A percentile compares a stretch with the other conserved stretches of the same genome.
Evolutionary conservation across 64 coral and sea anemone species (phyloP).

Genomic region (Pocillopora damicornis): DNA sequence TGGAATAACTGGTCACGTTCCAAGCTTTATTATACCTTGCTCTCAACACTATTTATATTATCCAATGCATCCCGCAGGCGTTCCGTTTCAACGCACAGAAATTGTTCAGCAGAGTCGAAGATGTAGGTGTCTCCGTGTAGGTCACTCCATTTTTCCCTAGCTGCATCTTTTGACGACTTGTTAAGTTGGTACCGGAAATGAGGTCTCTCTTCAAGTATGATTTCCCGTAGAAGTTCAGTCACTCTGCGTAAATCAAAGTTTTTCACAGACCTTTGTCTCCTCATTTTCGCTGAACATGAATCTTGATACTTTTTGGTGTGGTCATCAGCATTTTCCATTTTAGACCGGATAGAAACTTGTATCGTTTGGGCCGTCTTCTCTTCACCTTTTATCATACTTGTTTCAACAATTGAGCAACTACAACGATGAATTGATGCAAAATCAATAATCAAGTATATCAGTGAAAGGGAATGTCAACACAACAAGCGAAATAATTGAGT

Average conservation of each 20-base stretch:
- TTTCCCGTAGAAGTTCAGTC: slow-evolving; percentile 37
- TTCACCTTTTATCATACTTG: slow-evolving; percentile 74
- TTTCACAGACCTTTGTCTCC: slow-evolving; percentile 77
- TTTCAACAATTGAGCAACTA: slow-evolving; percentile 74
- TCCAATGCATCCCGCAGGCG: slow-evolving; percentile 59
- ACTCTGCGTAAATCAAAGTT: slow-evolving; percentile 68
- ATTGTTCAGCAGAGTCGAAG: slow-evolving; percentile 73
- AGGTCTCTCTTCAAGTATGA: slow-evolving; percentile 64
- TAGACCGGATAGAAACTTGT: slow-evolving; percentile 85
- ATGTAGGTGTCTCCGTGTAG: slow-evolving; percentile 60
- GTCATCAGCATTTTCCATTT: slow-evolving; percentile 82
- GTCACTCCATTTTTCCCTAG: slow-evolving; percentile 75
- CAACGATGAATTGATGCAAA: neutral
- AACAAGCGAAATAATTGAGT: too few relatives aligned
- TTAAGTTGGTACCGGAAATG: slow-evolving; percentile 86
- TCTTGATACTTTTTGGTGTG: slow-evolving; percentile 86
- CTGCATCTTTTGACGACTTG: slow-evolving; percentile 68
- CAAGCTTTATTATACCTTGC: neutral
- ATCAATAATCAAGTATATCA: neutral
- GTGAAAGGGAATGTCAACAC: too few relatives aligned
- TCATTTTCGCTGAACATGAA: slow-evolving; percentile 63
- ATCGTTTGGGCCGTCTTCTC: slow-evolving; percentile 81
- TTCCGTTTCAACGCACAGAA: slow-evolving; percentile 82
- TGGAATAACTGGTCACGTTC: too few relatives aligned
- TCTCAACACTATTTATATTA: slow-evolving; percentile 28